These are phyloP conservation scores for Cygnus buccinator DNA, from an alignment of 2,113 vertebrate species.

Conservation along the genomic window DNA sequence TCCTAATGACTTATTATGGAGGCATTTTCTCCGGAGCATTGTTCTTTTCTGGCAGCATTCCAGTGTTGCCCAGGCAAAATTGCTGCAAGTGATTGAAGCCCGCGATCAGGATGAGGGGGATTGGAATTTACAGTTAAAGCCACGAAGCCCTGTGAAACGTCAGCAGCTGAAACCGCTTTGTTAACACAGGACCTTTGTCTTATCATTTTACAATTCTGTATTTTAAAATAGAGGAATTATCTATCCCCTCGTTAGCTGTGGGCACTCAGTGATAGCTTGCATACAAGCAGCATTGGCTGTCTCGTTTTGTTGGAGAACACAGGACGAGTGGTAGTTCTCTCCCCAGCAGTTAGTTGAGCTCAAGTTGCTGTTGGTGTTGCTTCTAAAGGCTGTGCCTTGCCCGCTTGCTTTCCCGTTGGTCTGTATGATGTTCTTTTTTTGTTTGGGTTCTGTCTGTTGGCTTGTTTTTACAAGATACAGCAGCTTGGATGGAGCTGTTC, in stretches of 20 bases:
- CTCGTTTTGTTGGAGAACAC: neutral
- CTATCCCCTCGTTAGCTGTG: neutral
- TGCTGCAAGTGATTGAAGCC: neutral
- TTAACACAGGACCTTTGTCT: neutral
- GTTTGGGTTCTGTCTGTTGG: neutral
- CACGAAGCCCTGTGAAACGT: neutral
- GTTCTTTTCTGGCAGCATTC: neutral
- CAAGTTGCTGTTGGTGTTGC: neutral
- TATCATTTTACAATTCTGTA: neutral
- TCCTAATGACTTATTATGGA: conserved; percentile 37
- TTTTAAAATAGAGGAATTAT: neutral
- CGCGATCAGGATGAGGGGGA: neutral
- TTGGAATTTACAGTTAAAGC: neutral
- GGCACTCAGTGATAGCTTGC: fast-evolving
- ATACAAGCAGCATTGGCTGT: fast-evolving
- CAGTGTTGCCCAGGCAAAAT: neutral
- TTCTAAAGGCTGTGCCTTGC: neutral
- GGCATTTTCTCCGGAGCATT: conserved; percentile 19
- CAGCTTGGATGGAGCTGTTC: neutral
- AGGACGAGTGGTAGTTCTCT: neutral
- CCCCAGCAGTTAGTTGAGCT: neutral
- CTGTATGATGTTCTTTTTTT: neutral
- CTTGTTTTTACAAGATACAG: neutral
- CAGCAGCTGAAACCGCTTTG: neutral
- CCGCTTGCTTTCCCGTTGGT: fast-evolving